phyloP scores from a whole-genome alignment of 2,888 invertebrate species.

The Limnephilus rhombicus region DNA sequence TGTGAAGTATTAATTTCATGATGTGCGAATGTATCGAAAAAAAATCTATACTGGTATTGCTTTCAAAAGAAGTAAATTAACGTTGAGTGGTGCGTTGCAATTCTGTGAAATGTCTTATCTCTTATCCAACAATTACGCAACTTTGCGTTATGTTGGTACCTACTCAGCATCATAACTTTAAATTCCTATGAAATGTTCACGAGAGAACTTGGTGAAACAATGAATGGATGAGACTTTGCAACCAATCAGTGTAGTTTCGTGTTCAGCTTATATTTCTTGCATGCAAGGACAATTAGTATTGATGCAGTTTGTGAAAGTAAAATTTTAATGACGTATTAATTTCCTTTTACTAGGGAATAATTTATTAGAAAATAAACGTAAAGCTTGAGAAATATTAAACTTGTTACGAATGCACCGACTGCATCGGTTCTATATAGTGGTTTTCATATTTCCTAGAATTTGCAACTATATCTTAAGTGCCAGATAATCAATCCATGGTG shows the following conservation, averaged over 20 bases:
- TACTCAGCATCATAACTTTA: neutral
- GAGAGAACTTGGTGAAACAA: neutral
- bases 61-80: neutral
- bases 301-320: conserved; percentile 27
- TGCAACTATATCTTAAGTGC: neutral
- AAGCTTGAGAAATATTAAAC: neutral
- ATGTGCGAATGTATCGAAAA: neutral
- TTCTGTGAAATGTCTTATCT: neutral
- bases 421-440: neutral
- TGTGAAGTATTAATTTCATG: neutral
- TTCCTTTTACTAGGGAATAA: neutral
- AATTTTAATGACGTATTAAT: neutral
- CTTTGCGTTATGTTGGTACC: neutral
- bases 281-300: conserved; percentile 9
- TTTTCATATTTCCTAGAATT: neutral
- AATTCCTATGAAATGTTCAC: neutral
- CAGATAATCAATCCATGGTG: neutral
- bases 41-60: neutral
- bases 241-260: neutral
- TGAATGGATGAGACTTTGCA: neutral
- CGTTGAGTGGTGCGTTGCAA: neutral
- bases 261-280: conserved; percentile 7
- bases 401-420: neutral
- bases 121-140: neutral
- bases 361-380: neutral